Evolutionary conservation across 2,113 vertebrate species (phyloP).

Genomic region (Tenebrosternarchus preto): DNA sequence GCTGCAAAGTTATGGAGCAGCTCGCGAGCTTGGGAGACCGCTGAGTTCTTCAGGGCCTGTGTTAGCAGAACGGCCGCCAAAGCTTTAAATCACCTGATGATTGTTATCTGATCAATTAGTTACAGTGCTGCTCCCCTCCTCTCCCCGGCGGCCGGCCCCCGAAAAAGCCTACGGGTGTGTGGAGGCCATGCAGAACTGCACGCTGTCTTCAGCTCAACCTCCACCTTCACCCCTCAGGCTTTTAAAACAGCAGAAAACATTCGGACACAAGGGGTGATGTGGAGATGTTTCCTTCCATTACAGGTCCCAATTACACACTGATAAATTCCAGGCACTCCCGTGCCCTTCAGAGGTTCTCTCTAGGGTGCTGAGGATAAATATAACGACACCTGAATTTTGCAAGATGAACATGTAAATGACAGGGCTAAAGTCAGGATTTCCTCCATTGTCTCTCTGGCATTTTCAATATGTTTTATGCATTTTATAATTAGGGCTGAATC

Average conservation of each 20-base stretch:
- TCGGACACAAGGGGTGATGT: not conserved
- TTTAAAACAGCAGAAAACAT: not conserved
- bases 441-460: constrained; percentile 70
- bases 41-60: constrained; percentile 27
- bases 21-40: constrained; percentile 18
- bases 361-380: constrained; percentile 66
- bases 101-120: constrained; percentile 52
- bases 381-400: constrained; percentile 72
- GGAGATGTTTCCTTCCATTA: not conserved
- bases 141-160: no score
- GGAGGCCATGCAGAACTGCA: not conserved
- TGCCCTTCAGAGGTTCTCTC: constrained; percentile 46
- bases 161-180: constrained; percentile 28
- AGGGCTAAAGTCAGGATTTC: constrained; percentile 68
- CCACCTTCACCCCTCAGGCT: not conserved
- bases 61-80: constrained; percentile 5
- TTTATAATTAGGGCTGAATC: constrained; percentile 71
- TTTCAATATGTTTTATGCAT: constrained; percentile 73
- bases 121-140: constrained; percentile 15
- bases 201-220: not conserved
- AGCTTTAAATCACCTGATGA: constrained; percentile 38
- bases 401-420: constrained; percentile 74
- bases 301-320: constrained; percentile 39
- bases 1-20: not conserved
- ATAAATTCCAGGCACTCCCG: constrained; percentile 47